Evolutionary conservation across 2,888 invertebrate genomes (phyloP).

Genomic region (Coronaproctus castanopsis): DNA sequence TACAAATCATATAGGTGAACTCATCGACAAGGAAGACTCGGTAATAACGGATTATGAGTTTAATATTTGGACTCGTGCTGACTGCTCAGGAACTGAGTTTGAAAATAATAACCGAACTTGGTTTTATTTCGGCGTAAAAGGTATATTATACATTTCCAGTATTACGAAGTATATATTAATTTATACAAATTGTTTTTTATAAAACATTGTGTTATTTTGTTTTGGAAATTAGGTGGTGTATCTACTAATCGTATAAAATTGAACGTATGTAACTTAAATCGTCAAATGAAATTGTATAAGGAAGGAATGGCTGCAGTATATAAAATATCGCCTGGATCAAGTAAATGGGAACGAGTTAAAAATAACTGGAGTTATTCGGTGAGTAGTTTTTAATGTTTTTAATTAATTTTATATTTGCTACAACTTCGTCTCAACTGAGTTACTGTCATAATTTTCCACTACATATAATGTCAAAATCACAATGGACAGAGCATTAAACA

Average conservation of each 20-base stretch:
- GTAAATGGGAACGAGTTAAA: conserved; percentile 63
- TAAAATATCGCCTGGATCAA: conserved; percentile 33
- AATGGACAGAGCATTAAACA: too few species aligned
- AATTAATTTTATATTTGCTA: neutral
- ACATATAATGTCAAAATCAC: too few species aligned
- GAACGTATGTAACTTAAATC: conserved; percentile 70
- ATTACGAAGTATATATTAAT: too few species aligned
- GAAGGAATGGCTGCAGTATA: conserved; percentile 77
- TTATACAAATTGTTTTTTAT: too few species aligned
- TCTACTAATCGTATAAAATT: conserved; percentile 44
- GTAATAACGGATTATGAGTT: conserved; percentile 56
- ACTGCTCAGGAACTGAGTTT: conserved; percentile 67
- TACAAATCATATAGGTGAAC: too few species aligned
- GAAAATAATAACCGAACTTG: conserved; percentile 79
- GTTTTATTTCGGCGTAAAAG: conserved; percentile 69
- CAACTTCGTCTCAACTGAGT: too few species aligned
- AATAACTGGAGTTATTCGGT: conserved; percentile 27
- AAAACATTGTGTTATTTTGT: conserved; percentile 17
- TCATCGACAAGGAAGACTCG: too few species aligned
- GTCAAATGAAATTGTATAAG: conserved; percentile 73
- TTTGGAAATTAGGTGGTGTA: conserved; percentile 26
- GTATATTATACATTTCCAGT: conserved; percentile 27
- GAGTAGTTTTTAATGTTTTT: conserved; percentile 4
- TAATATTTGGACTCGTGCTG: conserved; percentile 75
- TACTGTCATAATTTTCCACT: too few species aligned